Evolutionary conservation across 37 sponge, comb jelly and placozoan species (phyloP), one percentile per base, ranked within the genome.

Genomic region (Chondrilla cf. caribensis): DNA sequence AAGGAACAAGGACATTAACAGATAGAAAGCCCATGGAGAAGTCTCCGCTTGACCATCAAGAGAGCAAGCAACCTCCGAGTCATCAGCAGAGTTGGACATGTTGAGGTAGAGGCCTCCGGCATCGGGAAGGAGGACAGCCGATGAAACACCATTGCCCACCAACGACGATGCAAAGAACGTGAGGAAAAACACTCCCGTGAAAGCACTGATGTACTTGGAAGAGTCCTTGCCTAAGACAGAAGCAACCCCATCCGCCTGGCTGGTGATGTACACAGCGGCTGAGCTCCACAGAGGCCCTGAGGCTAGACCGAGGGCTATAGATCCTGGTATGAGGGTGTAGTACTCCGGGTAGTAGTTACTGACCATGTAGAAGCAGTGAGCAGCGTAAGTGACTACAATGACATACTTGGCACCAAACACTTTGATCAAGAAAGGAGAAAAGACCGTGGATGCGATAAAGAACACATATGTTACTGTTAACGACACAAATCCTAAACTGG

Each of bases 321-420:
- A 86, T 17, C 81, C 83, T 18, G 93, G 93, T 36, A 93, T 38
- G 21, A 93, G 90, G 4, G 90, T 87, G 82, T 84, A 89, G 87
- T 82, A 86, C 38, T 29, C 39, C 11, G 93, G 90, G 47, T 93
- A 93, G 66, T 55, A 93, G 87, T 93, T 89, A 26, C 85, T 24
- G 2, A 58, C 68, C 5, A 81, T 87, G 77, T 83, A 93, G 41
- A 73, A 8, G 6, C 42, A 36, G 24, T 73, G 76, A 38, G 24
- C 76, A 11, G 24, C 25, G 25, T 39, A 73, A 25, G 8, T 2
- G n/a, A 40, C 14, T 39, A 38, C 44, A 22, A 73, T 73, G 43
- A 73, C 25, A 43, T 42, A 42, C 44, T 73, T 73, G 21, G 76
- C 38, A 2, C 76, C 76, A 2, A 73, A 73, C 43, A 73, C 9